Evolutionary conservation across 2,888 invertebrate species (phyloP).

Genomic region (Enchytraeus crypticus): DNA sequence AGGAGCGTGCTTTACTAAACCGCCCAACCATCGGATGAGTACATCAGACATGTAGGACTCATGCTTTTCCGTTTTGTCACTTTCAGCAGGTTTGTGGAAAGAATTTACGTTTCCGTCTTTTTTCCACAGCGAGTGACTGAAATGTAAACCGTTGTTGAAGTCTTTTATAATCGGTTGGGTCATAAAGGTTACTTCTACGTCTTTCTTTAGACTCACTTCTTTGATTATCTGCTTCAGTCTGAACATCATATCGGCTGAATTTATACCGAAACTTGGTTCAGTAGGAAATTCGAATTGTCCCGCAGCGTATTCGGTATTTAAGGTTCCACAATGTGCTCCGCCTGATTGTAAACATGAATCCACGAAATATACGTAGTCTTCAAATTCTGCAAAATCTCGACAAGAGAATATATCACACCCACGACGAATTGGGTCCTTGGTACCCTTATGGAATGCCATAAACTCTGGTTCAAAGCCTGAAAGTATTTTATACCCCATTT

Average conservation of each 20-base stretch:
- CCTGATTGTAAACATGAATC: constrained; percentile 3
- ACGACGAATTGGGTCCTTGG: constrained; percentile 4
- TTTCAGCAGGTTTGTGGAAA: constrained; percentile 10
- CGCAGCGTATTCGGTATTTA: constrained; percentile 14
- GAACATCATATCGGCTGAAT: constrained; percentile 21
- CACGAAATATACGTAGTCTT: constrained; percentile 14
- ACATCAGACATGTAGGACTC: constrained; percentile 12
- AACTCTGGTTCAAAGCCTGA: constrained; percentile 24
- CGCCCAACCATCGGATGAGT: constrained; percentile 22
- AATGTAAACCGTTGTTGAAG: constrained; percentile 21
- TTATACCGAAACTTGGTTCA: constrained; percentile 15
- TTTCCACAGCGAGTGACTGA: constrained; percentile 26
- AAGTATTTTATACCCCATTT: constrained; percentile 1
- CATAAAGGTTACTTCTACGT: constrained; percentile 24
- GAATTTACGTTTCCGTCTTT: constrained; percentile 8
- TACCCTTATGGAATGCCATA: constrained; percentile 7
- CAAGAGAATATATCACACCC: constrained; percentile 4
- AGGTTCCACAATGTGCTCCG: constrained; percentile 10
- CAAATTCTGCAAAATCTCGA: constrained; percentile 2
- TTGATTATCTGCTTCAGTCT: constrained; percentile 19
- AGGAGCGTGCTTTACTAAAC: constrained; percentile 22
- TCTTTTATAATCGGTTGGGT: constrained; percentile 9
- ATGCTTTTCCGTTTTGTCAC: constrained; percentile 11
- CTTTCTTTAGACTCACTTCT: constrained; percentile 13
- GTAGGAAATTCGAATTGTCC: constrained; percentile 24